Percentiles rank a stretch among this genome's conserved stretches.
Conservation (phyloP, 2,888 invertebrate species). For the Orchestes rusci region DNA sequence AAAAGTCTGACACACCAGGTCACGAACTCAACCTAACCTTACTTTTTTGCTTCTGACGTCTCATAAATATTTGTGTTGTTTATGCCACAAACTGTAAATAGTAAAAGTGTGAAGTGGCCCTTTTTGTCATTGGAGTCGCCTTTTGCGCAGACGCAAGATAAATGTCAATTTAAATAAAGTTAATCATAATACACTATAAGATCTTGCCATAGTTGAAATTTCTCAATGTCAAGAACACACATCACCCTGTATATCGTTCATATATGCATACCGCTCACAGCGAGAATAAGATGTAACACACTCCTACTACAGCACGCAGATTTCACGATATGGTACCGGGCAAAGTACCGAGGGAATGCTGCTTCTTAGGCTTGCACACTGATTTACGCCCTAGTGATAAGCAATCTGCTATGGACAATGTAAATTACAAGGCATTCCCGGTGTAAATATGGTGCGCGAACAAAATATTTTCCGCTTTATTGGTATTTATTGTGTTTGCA, state of each 20-base stretch:
- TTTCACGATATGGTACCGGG: constrained; percentile 16
- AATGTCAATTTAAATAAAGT: too few relatives aligned
- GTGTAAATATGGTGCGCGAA: constrained; percentile 40
- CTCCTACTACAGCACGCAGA: constrained; percentile 25
- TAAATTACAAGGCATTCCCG: constrained; percentile 42
- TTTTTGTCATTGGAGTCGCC: too few relatives aligned
- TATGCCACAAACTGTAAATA: too few relatives aligned
- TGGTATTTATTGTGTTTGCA: constrained; percentile 7
- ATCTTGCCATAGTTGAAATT: too few relatives aligned
- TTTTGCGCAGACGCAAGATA: too few relatives aligned
- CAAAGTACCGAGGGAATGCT: constrained; percentile 14
- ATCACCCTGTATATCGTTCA: constrained; percentile 16
- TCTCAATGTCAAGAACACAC: too few relatives aligned
- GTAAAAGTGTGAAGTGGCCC: too few relatives aligned
- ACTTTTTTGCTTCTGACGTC: too few relatives aligned
- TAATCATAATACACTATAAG: too few relatives aligned
- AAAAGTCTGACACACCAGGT: too few relatives aligned
- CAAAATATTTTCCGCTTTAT: constrained; percentile 19
- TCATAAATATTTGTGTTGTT: too few relatives aligned
- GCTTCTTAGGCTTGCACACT: constrained; percentile 26
- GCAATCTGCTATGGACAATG: constrained; percentile 42
- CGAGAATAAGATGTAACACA: constrained; percentile 22
- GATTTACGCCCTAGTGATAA: constrained; percentile 44
- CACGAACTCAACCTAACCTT: too few relatives aligned
- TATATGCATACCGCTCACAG: constrained; percentile 15